Conservation (phyloP, 2,797 vertebrate species). For the Rallus crepitans region DNA sequence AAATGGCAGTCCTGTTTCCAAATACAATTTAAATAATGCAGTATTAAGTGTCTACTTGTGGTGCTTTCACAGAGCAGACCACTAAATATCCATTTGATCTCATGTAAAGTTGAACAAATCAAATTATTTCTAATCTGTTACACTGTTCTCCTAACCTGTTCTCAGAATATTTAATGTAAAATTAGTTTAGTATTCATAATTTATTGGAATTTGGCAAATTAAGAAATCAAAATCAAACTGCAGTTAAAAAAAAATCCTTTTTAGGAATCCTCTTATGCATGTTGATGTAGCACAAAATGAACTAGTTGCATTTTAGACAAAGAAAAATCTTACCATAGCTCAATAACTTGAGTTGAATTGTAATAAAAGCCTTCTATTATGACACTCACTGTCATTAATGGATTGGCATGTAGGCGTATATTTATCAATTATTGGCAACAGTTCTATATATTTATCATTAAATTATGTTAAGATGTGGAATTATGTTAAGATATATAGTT, state of each 20-base stretch:
- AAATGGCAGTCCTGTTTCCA: not conserved
- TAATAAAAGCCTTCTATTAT: not conserved
- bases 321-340: not conserved
- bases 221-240: not conserved
- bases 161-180: not conserved
- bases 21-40: not conserved
- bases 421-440: not conserved
- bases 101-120: not conserved
- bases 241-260: not conserved
- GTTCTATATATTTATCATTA: not conserved
- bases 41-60: not conserved
- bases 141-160: not conserved
- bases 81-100: not conserved
- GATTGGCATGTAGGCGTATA: not conserved
- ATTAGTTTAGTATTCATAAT: not conserved
- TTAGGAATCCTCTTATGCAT: fast-evolving
- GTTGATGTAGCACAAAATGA: not conserved
- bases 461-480: not conserved
- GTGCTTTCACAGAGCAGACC: not conserved
- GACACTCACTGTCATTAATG: not conserved
- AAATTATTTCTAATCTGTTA: not conserved
- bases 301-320: not conserved
- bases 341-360: not conserved
- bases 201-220: not conserved
- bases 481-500: not conserved